A percentile compares a stretch with the other conserved stretches of the same genome.
Evolutionary conservation across 2,888 invertebrate genomes (phyloP).

Genomic region (Temnothorax unifasciatus): DNA sequence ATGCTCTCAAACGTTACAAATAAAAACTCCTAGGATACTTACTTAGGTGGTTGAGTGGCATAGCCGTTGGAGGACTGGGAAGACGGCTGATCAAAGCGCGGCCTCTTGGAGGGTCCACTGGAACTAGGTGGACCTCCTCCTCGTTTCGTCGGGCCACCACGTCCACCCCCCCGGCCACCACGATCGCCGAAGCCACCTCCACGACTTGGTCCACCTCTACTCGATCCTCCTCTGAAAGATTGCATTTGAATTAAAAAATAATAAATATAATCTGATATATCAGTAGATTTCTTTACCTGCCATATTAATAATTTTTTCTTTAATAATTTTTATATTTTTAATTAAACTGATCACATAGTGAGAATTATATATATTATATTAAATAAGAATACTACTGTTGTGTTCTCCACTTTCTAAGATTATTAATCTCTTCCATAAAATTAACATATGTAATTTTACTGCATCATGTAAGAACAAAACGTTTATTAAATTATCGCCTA

Average conservation of each 20-base stretch:
- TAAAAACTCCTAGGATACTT: background rate
- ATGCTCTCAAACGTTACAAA: background rate
- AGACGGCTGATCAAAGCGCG: slow-evolving; percentile 84
- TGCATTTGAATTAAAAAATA: background rate
- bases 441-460: background rate
- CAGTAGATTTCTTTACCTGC: background rate
- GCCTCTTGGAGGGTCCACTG: slow-evolving; percentile 88
- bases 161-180: slow-evolving; percentile 85
- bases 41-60: slow-evolving; percentile 80
- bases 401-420: background rate
- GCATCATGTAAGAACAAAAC: background rate
- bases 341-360: background rate
- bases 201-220: slow-evolving; percentile 83
- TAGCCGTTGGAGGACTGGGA: slow-evolving; percentile 84
- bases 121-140: slow-evolving; percentile 88
- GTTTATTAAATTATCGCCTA: background rate
- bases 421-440: background rate
- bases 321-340: background rate
- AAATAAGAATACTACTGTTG: background rate
- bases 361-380: background rate
- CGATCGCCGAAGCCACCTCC: slow-evolving; percentile 86
- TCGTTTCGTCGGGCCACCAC: slow-evolving; percentile 85
- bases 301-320: background rate
- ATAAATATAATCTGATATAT: background rate
- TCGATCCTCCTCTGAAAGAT: slow-evolving; percentile 75